These are phyloP conservation scores for Coelinius sp. DNA, from an alignment of 2,888 invertebrate genomes.

Conservation along the genomic window DNA sequence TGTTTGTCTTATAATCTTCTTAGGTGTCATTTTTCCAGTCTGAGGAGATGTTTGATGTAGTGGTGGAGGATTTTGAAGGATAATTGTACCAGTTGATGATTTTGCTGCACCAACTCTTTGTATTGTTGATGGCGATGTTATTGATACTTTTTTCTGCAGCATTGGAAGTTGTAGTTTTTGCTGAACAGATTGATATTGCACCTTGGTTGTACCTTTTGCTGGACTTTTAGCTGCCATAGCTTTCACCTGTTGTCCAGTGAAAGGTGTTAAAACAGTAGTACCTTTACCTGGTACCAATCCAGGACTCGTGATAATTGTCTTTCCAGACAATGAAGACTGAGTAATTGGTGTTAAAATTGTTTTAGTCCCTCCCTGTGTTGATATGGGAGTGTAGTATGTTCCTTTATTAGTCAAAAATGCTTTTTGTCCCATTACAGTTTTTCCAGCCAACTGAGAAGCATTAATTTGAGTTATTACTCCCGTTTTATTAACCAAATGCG, in stretches of 20 bases:
- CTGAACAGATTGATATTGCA: slow-evolving; percentile 62
- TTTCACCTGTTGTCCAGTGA: slow-evolving; percentile 68
- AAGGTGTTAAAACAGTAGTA: slow-evolving; percentile 66
- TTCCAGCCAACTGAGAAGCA: slow-evolving; percentile 54
- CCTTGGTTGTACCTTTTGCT: slow-evolving; percentile 52
- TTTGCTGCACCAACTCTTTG: slow-evolving; percentile 63
- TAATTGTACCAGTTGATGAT: slow-evolving; percentile 65
- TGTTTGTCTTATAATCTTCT: slow-evolving; percentile 47
- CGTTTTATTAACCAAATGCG: slow-evolving; percentile 58
- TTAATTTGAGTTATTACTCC: slow-evolving; percentile 61
- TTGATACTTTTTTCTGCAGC: slow-evolving; percentile 63
- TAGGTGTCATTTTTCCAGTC: slow-evolving; percentile 30
- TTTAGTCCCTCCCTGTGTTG: slow-evolving; percentile 64
- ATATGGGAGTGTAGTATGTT: slow-evolving; percentile 67
- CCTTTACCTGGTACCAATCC: slow-evolving; percentile 57
- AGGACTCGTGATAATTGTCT: slow-evolving; percentile 57
- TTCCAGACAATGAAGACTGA: slow-evolving; percentile 52
- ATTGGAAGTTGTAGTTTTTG: slow-evolving; percentile 59
- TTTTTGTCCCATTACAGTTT: slow-evolving; percentile 59
- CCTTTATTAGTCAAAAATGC: slow-evolving; percentile 57
- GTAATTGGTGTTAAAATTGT: slow-evolving; percentile 58
- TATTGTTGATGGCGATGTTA: slow-evolving; percentile 65
- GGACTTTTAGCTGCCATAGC: slow-evolving; percentile 65
- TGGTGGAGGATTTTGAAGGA: slow-evolving; percentile 52
- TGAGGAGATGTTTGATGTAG: not conserved